Evolutionary conservation across 2,113 vertebrate species (phyloP), one percentile per base, ranked within the genome.

Genomic region (Mormyrus iriodes): DNA sequence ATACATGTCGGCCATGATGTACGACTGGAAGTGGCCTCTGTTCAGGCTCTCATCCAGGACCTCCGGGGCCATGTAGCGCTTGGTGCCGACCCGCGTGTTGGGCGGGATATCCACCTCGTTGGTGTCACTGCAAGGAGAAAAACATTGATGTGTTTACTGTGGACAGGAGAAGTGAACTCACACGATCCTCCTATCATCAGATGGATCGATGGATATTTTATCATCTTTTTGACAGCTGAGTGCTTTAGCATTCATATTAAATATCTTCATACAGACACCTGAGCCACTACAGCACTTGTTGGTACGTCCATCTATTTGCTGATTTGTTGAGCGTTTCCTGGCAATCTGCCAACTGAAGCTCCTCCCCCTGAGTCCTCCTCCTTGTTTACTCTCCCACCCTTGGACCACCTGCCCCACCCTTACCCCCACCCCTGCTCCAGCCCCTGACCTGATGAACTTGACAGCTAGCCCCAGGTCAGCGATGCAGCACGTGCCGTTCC

Each of bases 1-100:
- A 91, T 99, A 99, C 97, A 99, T 99, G 94, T 99, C 98, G 0
- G 98, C 98, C 97, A 98, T 99, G 94, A 99, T 99, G 90, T 99
- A 99, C 0, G 98, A 99, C 94, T 99, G 98, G 76, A 99, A 99
- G 93, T 98, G 97, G 89, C 95, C 98, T 82, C 97, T 95, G 86
- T 99, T 99, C 91, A 99, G 93, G 90, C 95, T 97, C 93, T 99
- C 98, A 4, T 99, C 98, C 95, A 99, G 89, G 85, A 99, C 98
- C 91, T 99, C 98, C 0, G 98, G 98, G 19, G 98, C 97, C 98
- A 99, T 99, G 89, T 99, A 99, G 90, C 98, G 98, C 89, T 99
- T 99, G 46, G 98, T 99, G 88, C 98, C 98, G 0, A 99, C 98
- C 0, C 98, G 95, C 0, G 98, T 97, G 92, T 99, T 99, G 44